phyloP scores from a whole-genome alignment of 2,113 vertebrate genomes.

The Microcebus murinus region DNA sequence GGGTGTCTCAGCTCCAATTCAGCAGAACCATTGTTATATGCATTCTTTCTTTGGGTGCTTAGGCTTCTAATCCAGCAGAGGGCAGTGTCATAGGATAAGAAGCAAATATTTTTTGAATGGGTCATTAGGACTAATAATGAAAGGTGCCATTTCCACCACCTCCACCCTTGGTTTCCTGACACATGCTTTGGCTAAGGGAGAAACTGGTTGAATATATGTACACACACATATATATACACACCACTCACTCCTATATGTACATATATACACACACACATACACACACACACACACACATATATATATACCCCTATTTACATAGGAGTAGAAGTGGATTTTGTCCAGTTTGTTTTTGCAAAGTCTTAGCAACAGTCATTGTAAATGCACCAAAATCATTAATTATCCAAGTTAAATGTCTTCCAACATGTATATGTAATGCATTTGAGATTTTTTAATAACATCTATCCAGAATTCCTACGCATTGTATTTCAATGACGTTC shows the following conservation, averaged over 20 bases:
- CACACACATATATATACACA: not conserved
- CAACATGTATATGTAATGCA: not conserved
- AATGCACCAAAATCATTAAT: not conserved
- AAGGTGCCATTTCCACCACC: not conserved
- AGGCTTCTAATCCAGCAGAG: not conserved
- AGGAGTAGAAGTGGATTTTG: not conserved
- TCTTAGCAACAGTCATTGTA: not conserved
- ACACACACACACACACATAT: too few relatives aligned
- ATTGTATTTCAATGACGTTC: not conserved
- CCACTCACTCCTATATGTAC: too few relatives aligned
- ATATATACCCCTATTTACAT: not conserved
- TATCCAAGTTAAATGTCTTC: not conserved
- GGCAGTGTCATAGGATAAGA: not conserved
- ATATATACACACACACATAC: too few relatives aligned
- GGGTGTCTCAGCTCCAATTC: not conserved
- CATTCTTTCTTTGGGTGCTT: not conserved
- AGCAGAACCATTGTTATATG: not conserved
- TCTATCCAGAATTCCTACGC: not conserved
- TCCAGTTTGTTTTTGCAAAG: not conserved
- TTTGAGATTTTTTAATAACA: constrained; percentile 7
- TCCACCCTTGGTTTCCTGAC: not conserved
- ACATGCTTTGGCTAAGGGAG: not conserved
- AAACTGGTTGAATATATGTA: not conserved
- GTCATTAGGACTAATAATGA: not conserved
- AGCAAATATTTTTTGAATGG: not conserved